These are phyloP conservation scores for Pseudomyrmex dendroicus DNA, from an alignment of 1,140 invertebrate genomes.

Conservation along the genomic window DNA sequence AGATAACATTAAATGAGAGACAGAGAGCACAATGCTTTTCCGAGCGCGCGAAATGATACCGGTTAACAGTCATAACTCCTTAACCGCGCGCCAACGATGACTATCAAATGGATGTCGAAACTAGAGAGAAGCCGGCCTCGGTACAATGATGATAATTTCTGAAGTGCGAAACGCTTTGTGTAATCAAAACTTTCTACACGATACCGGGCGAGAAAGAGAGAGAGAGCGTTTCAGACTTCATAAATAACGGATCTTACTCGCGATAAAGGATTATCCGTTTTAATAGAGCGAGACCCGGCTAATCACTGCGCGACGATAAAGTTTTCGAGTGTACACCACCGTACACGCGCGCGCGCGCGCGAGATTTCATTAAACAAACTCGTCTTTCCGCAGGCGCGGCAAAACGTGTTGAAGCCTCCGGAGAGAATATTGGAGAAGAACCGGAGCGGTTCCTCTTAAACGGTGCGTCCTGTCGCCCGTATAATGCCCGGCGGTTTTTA, in stretches of 20 bases:
- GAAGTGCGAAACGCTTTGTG: slow-evolving; percentile 60
- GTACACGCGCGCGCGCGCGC: neutral
- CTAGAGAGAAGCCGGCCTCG: neutral
- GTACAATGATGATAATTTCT: slow-evolving; percentile 54
- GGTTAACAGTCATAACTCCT: slow-evolving; percentile 28
- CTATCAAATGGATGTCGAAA: neutral
- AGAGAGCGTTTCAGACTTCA: slow-evolving; percentile 50
- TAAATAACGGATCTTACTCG: slow-evolving; percentile 61
- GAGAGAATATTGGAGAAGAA: slow-evolving; percentile 14
- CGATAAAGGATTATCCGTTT: slow-evolving; percentile 69
- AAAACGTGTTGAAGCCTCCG: slow-evolving; percentile 14
- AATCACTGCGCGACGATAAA: slow-evolving; percentile 57
- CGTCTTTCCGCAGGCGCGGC: slow-evolving; percentile 33
- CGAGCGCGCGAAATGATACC: neutral
- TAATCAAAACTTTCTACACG: slow-evolving; percentile 66
- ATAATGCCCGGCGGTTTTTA: slow-evolving; percentile 35
- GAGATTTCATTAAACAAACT: slow-evolving; percentile 51
- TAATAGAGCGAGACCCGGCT: slow-evolving; percentile 48
- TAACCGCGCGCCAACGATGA: slow-evolving; percentile 5
- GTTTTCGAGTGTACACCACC: slow-evolving; percentile 46
- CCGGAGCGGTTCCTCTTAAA: slow-evolving; percentile 16
- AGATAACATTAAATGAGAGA: too few relatives aligned
- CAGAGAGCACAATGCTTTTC: neutral
- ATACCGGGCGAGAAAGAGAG: slow-evolving; percentile 28
- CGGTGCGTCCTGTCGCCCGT: slow-evolving; percentile 12